Conservation (phyloP, 1,140 invertebrate genomes). For the Ganaspis sp. region DNA sequence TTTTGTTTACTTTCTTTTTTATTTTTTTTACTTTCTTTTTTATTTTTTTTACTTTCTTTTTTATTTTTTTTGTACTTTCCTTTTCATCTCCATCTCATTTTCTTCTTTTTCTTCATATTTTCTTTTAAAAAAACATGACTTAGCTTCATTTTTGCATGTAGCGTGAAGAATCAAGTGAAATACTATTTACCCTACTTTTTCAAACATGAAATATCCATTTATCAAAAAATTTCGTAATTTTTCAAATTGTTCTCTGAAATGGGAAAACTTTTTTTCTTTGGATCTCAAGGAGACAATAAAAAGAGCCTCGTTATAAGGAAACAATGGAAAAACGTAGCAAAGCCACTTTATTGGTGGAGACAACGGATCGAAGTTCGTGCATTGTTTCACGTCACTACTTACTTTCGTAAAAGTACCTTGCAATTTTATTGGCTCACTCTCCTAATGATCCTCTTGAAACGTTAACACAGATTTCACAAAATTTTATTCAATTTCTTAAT, state of each 20-base stretch:
- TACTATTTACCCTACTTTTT: no score
- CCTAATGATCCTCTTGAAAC: conserved; percentile 16
- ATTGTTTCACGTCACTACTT: conserved; percentile 15
- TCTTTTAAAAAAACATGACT: no score
- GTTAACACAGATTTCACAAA: conserved; percentile 9
- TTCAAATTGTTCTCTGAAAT: background rate
- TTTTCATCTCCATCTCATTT: no score
- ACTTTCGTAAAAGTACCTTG: conserved; percentile 7
- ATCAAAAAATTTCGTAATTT: background rate
- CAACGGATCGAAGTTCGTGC: conserved; percentile 17
- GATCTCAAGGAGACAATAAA: background rate
- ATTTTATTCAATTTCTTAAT: conserved; percentile 12
- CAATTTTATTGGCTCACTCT: conserved; percentile 2
- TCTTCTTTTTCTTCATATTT: no score
- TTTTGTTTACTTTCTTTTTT: no score
- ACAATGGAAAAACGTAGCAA: background rate
- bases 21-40: no score
- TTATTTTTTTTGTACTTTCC: no score
- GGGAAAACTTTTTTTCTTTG: background rate
- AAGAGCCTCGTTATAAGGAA: background rate
- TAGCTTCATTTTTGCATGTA: no score
- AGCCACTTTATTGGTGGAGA: conserved; percentile 15
- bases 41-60: no score
- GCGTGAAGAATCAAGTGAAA: no score
- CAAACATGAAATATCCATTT: no score